Percentiles rank a stretch among this genome's conserved stretches.
Evolutionary conservation across 92 coral and sea anemone species (phyloP).

Genomic region (Palythoa caribaeorum): DNA sequence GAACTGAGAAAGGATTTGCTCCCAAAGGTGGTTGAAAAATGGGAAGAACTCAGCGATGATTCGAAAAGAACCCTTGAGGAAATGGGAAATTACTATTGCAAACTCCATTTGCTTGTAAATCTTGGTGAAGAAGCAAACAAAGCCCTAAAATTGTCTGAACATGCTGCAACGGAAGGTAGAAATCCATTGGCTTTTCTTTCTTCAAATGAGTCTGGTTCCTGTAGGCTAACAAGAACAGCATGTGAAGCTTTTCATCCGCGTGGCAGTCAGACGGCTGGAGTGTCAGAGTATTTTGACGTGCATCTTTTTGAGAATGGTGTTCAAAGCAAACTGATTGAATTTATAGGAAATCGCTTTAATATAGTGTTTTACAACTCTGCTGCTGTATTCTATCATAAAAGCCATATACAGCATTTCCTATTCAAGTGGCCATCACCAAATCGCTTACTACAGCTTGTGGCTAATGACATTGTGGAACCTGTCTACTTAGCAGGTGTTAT

Average conservation of each 20-base stretch:
- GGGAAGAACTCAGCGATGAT: slow-evolving; percentile 5
- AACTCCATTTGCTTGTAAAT: slow-evolving; percentile 57
- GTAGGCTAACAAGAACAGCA: slow-evolving; percentile 54
- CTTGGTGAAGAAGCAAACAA: slow-evolving; percentile 53
- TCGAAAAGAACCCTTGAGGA: slow-evolving; percentile 28
- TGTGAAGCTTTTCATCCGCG: slow-evolving; percentile 39
- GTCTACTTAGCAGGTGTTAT: slow-evolving; percentile 45
- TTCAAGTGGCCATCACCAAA: slow-evolving; percentile 42
- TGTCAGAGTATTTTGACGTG: slow-evolving; percentile 44
- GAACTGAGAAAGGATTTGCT: slow-evolving; percentile 45
- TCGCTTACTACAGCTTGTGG: slow-evolving; percentile 42
- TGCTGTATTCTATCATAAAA: slow-evolving; percentile 1
- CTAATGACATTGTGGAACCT: slow-evolving; percentile 42
- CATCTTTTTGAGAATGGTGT: slow-evolving; percentile 26
- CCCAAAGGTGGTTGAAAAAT: slow-evolving; percentile 52
- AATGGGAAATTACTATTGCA: slow-evolving; percentile 60
- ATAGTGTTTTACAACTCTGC: slow-evolving; percentile 52
- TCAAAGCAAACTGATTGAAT: slow-evolving; percentile 52
- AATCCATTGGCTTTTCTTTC: slow-evolving; percentile 52
- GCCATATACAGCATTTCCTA: slow-evolving; percentile 12
- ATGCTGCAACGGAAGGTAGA: slow-evolving; percentile 45
- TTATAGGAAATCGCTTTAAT: slow-evolving; percentile 50
- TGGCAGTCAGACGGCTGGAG: slow-evolving; percentile 43
- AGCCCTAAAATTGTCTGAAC: slow-evolving; percentile 53
- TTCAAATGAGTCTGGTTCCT: slow-evolving; percentile 58